phyloP scores from a whole-genome alignment of 2,113 vertebrate genomes.

The Mystacornis crossleyi region DNA sequence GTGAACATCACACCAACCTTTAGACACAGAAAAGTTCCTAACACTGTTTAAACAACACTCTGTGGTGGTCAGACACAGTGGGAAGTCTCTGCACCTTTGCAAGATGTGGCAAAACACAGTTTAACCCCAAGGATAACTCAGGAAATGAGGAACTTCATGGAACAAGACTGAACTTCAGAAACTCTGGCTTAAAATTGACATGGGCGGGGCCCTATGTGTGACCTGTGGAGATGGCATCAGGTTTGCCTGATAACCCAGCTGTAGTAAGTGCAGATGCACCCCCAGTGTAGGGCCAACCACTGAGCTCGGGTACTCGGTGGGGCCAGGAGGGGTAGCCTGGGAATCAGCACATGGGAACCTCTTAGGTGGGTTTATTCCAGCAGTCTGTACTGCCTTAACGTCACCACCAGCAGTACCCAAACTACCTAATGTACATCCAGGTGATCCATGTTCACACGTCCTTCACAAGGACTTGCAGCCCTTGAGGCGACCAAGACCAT shows the following conservation, averaged over 20 bases:
- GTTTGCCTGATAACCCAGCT: not conserved
- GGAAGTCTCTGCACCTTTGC: not conserved
- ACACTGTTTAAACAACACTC: not conserved
- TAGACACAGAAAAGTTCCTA: not conserved
- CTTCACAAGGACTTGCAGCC: not conserved
- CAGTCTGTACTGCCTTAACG: not conserved
- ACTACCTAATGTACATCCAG: not conserved
- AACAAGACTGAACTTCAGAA: not conserved
- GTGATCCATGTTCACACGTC: accelerated
- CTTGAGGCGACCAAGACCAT: not conserved
- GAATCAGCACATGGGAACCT: not conserved
- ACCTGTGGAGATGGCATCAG: not conserved
- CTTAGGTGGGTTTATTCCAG: not conserved
- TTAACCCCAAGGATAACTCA: not conserved
- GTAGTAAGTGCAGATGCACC: not conserved
- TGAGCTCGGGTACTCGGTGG: accelerated
- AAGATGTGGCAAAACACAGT: not conserved
- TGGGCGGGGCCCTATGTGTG: not conserved
- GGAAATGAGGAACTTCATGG: not conserved
- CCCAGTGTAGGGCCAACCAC: not conserved
- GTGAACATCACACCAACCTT: not conserved
- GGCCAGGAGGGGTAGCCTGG: not conserved
- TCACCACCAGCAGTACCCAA: not conserved
- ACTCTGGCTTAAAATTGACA: not conserved
- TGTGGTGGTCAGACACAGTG: not conserved